Evolutionary conservation across 1,140 invertebrate species (phyloP), one percentile per base, ranked within the genome.

Genomic region (Tetragnatha versicolor): DNA sequence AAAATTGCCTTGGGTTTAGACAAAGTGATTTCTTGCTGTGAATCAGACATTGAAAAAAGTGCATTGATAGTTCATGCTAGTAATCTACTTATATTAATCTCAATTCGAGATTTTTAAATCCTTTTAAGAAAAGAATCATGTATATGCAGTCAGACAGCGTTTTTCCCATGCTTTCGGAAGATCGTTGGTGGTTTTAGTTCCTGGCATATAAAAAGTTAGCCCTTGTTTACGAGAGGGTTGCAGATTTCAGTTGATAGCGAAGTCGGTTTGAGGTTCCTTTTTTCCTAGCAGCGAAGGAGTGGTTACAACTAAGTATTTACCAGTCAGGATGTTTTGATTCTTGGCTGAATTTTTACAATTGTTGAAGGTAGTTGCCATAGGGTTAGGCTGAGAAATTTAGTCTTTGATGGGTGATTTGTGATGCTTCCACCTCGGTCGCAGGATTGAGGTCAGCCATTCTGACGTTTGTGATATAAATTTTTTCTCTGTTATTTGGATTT

Each of bases 141-240:
- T 58, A 42, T 42, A 58, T 58, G 35, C 20, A 20, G 55, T 58
- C n/a, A 58, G 35, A 31, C 20, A 20, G 29, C 35, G 29, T 33
- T 22, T 58, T 33, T 14, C 31, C n/a, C 20, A 5, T 31, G 29
- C 35, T 58, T 58, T 58, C 29, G 35, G 35, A 22, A 33, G 29
- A 58, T 45, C 61, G 39, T 58, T 73, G 61, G 45, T 77, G 73
- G 73, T 77, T 66, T 77, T 66, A 77, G 73, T 77, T 77, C 73
- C 73, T 77, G 73, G 61, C 53, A 35, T 29, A 73, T 35, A 45
- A 17, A 47, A 20, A 31, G 42, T 45, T 75, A 49, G 58, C 35
- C 58, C 61, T 42, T 4, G 37, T 55, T 47, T 33, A 29, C 37
- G 33, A 61, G 9, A 75, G 47, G 73, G 61, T 25, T 68, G 72